Conservation (phyloP, 2,797 vertebrate species). For the Leuciscus waleckii region DNA sequence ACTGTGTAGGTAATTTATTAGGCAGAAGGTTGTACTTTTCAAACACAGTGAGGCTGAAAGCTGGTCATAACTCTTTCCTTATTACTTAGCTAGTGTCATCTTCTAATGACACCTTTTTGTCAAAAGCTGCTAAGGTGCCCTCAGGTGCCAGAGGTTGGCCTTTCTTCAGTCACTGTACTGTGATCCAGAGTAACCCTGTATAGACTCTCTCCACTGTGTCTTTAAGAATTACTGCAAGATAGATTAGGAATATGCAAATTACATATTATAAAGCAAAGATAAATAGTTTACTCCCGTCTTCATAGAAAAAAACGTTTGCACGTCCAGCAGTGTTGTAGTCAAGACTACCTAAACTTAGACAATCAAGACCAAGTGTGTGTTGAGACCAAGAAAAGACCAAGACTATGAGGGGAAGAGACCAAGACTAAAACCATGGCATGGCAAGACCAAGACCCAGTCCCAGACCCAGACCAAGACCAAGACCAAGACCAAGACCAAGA, state of each 20-base stretch:
- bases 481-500: no score
- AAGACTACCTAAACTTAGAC: no score
- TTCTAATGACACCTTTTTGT: slow-evolving; percentile 31
- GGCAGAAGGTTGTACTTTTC: slow-evolving; percentile 43
- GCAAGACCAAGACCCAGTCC: no score
- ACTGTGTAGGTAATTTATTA: slow-evolving; percentile 52
- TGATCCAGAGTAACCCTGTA: slow-evolving; percentile 14
- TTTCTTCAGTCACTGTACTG: not conserved
- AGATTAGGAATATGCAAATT: not conserved
- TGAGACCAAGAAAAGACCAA: not conserved
- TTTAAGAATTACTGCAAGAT: not conserved
- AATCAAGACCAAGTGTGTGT: not conserved
- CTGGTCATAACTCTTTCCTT: slow-evolving; percentile 42
- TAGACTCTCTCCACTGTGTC: not conserved
- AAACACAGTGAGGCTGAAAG: slow-evolving; percentile 48
- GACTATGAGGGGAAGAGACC: no score
- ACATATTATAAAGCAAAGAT: not conserved
- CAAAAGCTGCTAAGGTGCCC: slow-evolving; percentile 22
- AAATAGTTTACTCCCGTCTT: not conserved
- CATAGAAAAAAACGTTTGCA: not conserved
- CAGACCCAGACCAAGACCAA: no score
- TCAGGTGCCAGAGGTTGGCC: slow-evolving; percentile 2
- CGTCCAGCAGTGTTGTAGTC: no score
- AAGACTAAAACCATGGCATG: no score
- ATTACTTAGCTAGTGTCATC: slow-evolving; percentile 29